Evolutionary conservation across 2,797 vertebrate species (phyloP).

Genomic region (Eulemur albifrons): DNA sequence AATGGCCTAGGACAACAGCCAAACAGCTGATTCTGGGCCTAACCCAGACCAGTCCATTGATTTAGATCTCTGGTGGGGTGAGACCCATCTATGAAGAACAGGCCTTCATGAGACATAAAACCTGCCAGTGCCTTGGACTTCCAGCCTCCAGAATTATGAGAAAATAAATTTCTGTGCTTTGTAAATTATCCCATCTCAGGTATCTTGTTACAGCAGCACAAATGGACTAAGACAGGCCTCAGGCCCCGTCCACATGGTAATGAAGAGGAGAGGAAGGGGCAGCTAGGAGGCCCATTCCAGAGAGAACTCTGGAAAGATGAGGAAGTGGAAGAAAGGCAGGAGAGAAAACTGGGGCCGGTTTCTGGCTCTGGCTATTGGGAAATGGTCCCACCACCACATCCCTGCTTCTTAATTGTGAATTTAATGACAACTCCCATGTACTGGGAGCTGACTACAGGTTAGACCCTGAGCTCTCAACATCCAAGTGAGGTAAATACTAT

Average conservation of each 20-base stretch:
- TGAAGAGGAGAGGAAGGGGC: neutral
- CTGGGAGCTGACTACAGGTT: neutral
- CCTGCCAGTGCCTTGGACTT: neutral
- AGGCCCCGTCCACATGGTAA: neutral
- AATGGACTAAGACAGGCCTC: neutral
- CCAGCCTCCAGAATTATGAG: neutral
- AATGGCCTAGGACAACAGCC: neutral
- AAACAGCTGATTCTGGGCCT: neutral
- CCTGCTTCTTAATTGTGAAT: neutral
- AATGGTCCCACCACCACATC: neutral
- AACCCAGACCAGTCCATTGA: neutral
- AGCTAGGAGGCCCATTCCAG: neutral
- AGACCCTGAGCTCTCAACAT: neutral
- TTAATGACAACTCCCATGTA: neutral
- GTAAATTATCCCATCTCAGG: neutral
- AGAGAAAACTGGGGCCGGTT: neutral
- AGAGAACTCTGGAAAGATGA: neutral
- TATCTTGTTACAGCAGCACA: neutral
- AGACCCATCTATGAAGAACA: neutral
- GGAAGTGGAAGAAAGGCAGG: neutral
- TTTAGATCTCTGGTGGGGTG: neutral
- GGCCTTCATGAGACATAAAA: neutral
- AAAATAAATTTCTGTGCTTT: neutral
- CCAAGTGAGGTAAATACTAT: neutral
- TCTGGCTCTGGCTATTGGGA: neutral